Conservation (phyloP, 2,888 invertebrate species). For the Andrena praecox region DNA sequence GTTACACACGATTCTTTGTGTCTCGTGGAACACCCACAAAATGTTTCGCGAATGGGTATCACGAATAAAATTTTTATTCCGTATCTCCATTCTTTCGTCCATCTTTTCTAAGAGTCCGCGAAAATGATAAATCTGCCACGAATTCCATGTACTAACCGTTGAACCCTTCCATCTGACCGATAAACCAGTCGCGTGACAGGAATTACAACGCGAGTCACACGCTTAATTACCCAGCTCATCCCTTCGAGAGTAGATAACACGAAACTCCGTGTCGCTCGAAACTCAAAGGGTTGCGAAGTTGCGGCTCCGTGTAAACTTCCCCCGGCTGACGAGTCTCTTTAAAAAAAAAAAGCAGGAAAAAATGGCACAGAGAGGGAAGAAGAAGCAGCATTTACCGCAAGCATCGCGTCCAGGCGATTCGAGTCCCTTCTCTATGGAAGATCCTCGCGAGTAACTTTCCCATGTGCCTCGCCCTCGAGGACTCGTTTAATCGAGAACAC, state of each 20-base stretch:
- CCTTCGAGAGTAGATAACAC: slow-evolving; percentile 19
- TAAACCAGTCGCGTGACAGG: slow-evolving; percentile 23
- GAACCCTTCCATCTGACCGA: slow-evolving; percentile 13
- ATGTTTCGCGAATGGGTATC: background rate
- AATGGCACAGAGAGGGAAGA: background rate
- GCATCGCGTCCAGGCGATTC: background rate
- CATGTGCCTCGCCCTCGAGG: slow-evolving; percentile 74
- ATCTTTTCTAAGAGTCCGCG: too few relatives aligned
- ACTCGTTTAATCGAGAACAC: slow-evolving; percentile 79
- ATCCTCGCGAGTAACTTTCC: slow-evolving; percentile 77
- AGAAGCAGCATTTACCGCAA: slow-evolving; percentile 6
- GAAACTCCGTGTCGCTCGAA: slow-evolving; percentile 13
- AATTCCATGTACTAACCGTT: background rate
- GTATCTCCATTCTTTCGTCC: too few relatives aligned
- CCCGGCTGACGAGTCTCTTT: slow-evolving; percentile 1
- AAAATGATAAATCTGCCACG: too few relatives aligned
- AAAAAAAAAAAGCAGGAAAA: background rate
- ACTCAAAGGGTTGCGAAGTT: slow-evolving; percentile 24
- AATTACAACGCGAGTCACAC: slow-evolving; percentile 22
- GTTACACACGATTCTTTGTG: background rate
- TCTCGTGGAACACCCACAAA: background rate
- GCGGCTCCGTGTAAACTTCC: background rate
- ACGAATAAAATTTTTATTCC: too few relatives aligned
- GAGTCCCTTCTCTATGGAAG: slow-evolving; percentile 19
- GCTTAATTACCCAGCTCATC: slow-evolving; percentile 24